Conservation (phyloP, 2,797 vertebrate genomes). For the Betta splendens region DNA sequence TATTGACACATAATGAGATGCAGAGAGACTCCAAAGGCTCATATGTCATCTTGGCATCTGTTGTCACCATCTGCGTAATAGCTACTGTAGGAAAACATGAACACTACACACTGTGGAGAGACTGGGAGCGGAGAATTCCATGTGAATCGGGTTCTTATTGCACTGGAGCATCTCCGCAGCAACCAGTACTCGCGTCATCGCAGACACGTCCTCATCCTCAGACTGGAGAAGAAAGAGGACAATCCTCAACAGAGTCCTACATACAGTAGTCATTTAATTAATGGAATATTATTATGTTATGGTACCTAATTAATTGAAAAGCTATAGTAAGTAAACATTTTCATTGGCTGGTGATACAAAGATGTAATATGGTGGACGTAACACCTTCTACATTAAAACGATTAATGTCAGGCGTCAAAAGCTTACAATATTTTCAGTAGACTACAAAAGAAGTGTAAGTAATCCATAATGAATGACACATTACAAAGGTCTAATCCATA, state of each 20-base stretch:
- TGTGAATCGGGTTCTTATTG: constrained; percentile 81
- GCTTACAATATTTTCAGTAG: constrained; percentile 7
- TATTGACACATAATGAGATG: constrained; percentile 41
- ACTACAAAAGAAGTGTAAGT: constrained; percentile 12
- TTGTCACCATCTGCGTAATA: constrained; percentile 48
- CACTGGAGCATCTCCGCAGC: constrained; percentile 89
- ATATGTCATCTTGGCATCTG: constrained; percentile 43
- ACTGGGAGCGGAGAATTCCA: constrained; percentile 85
- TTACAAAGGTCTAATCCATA: constrained; percentile 28
- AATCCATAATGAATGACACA: constrained; percentile 12
- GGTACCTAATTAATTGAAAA: constrained; percentile 5
- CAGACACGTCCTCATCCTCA: constrained; percentile 65
- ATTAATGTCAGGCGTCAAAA: constrained; percentile 12
- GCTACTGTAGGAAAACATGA: constrained; percentile 41
- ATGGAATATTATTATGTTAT: constrained; percentile 41
- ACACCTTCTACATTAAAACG: constrained; percentile 21
- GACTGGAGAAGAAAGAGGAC: constrained; percentile 75
- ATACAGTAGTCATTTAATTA: constrained; percentile 36
- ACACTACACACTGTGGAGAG: constrained; percentile 80
- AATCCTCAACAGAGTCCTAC: not conserved
- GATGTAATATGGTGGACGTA: not conserved
- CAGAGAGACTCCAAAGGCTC: constrained; percentile 24
- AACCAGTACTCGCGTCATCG: constrained; percentile 80
- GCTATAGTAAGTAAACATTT: constrained; percentile 6
- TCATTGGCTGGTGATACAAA: constrained; percentile 9